A percentile compares a stretch with the other conserved stretches of the same genome.
These are phyloP conservation scores for Poecilobothrus nobilitatus DNA, from an alignment of 2,888 invertebrate genomes.

Conservation along the genomic window DNA sequence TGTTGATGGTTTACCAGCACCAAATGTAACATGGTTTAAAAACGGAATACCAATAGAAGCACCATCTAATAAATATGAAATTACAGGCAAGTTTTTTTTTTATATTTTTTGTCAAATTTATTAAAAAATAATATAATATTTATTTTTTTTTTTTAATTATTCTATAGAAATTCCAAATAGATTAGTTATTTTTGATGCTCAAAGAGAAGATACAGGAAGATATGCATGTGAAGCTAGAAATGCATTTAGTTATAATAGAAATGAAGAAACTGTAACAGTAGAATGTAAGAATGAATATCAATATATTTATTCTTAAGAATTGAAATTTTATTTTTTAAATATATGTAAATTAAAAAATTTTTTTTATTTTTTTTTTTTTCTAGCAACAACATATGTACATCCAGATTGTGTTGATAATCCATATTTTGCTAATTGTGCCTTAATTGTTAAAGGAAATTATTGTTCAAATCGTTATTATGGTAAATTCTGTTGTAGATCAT, in stretches of 20 bases:
- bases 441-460: slow-evolving; percentile 76
- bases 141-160: slow-evolving; percentile 21
- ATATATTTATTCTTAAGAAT: slow-evolving; percentile 7
- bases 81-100: slow-evolving; percentile 52
- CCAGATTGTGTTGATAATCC: slow-evolving; percentile 78
- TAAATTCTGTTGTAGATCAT: slow-evolving; percentile 87
- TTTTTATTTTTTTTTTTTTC: slow-evolving; percentile 23
- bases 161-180: slow-evolving; percentile 54
- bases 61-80: slow-evolving; percentile 51
- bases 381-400: slow-evolving; percentile 53
- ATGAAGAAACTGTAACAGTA: slow-evolving; percentile 59
- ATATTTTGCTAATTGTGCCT: slow-evolving; percentile 79
- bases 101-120: too few species aligned
- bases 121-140: not conserved
- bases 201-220: slow-evolving; percentile 61
- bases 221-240: slow-evolving; percentile 81
- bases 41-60: slow-evolving; percentile 52
- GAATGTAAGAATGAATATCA: too few species aligned
- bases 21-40: slow-evolving; percentile 74
- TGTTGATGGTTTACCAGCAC: slow-evolving; percentile 68
- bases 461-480: slow-evolving; percentile 89
- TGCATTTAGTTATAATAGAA: slow-evolving; percentile 56
- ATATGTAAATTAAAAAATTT: slow-evolving; percentile 9
- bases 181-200: slow-evolving; percentile 57
- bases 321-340: not conserved